These are phyloP conservation scores for Ceriagrion tenellum DNA, from an alignment of 2,888 invertebrate species.

Conservation along the genomic window DNA sequence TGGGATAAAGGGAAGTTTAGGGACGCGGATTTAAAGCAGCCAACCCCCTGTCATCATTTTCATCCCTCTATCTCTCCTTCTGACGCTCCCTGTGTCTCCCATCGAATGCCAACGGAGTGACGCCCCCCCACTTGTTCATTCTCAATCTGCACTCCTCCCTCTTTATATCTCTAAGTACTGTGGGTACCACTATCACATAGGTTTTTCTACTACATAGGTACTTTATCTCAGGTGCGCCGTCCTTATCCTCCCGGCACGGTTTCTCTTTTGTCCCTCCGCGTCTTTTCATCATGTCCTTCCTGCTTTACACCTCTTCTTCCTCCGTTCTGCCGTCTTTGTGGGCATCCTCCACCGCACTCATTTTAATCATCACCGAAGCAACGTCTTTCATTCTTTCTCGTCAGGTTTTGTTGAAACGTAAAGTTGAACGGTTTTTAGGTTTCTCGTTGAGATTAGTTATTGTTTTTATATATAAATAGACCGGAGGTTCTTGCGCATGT, in stretches of 20 bases:
- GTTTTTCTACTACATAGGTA: background rate
- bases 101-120: background rate
- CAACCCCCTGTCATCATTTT: background rate
- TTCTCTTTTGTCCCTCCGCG: too few species aligned
- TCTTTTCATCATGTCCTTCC: too few species aligned
- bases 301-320: too few species aligned
- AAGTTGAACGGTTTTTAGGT: too few species aligned
- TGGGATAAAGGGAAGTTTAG: slow-evolving; percentile 46
- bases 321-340: background rate
- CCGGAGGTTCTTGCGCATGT: too few species aligned
- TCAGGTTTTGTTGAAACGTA: too few species aligned
- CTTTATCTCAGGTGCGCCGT: background rate
- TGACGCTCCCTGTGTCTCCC: background rate
- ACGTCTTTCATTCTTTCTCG: too few species aligned
- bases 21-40: slow-evolving; percentile 50
- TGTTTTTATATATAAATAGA: too few species aligned
- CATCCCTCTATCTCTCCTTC: background rate
- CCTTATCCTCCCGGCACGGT: background rate
- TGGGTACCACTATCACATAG: background rate
- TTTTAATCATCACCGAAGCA: background rate
- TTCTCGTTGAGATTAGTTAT: too few species aligned
- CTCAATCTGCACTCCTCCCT: background rate
- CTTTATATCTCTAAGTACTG: background rate
- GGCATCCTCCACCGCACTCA: background rate
- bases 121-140: background rate